A percentile compares a stretch with the other conserved stretches of the same genome.
Evolutionary conservation across 2,888 invertebrate species (phyloP).

Genomic region (Catocala fraxini): DNA sequence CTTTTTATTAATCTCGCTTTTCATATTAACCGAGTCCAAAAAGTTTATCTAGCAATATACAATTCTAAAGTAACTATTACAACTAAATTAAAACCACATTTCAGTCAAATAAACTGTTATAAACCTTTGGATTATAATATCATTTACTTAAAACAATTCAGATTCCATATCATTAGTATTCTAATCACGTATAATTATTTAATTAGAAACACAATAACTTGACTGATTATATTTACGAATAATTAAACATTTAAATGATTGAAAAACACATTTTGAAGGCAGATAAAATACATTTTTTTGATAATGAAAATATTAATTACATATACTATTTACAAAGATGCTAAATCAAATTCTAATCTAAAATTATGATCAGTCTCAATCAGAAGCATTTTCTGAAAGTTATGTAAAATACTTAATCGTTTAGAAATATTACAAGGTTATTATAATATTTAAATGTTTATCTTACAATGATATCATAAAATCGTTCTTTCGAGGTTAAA

Average conservation of each 20-base stretch:
- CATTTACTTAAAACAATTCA: constrained; percentile 13
- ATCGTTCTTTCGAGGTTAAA: constrained; percentile 27
- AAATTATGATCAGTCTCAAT: constrained; percentile 52
- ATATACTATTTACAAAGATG: constrained; percentile 38
- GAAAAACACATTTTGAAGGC: background rate
- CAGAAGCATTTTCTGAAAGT: constrained; percentile 44
- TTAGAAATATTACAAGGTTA: constrained; percentile 22
- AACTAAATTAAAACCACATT: constrained; percentile 26
- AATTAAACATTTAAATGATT: background rate
- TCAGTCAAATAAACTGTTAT: constrained; percentile 33
- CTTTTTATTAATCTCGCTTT: constrained; percentile 38
- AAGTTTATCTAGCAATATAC: constrained; percentile 38
- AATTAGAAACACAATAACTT: constrained; percentile 3
- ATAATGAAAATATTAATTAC: constrained; percentile 5
- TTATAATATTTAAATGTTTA: constrained; percentile 14
- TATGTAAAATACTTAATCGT: constrained; percentile 39
- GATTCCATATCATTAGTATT: constrained; percentile 6
- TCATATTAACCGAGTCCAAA: constrained; percentile 35
- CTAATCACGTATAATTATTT: background rate
- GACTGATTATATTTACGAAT: constrained; percentile 4
- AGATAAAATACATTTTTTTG: background rate
- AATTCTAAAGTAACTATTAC: constrained; percentile 31
- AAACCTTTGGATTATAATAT: constrained; percentile 44
- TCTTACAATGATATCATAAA: constrained; percentile 20
- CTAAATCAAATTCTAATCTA: constrained; percentile 41